Evolutionary conservation across 1,140 invertebrate genomes (phyloP).

Genomic region (Drosophila punjabiensis): DNA sequence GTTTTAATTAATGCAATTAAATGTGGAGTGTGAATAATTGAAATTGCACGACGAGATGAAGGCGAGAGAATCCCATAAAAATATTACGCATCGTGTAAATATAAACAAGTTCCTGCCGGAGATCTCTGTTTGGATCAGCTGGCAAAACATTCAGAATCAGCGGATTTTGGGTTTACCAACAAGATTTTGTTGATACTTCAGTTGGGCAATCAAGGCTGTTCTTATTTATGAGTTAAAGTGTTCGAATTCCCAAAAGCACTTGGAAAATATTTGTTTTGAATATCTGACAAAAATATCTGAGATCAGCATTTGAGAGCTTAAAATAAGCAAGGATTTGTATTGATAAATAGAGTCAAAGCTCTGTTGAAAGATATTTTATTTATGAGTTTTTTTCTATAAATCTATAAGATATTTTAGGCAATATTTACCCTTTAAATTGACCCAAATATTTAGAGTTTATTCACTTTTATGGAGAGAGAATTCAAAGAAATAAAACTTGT

Average conservation of each 20-base stretch:
- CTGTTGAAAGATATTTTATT: neutral
- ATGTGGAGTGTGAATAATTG: slow-evolving; percentile 52
- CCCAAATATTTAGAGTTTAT: too few relatives aligned
- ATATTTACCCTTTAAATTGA: neutral
- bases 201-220: slow-evolving; percentile 13
- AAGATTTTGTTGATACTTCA: neutral
- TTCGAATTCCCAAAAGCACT: slow-evolving; percentile 1
- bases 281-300: neutral
- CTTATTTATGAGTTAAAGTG: neutral
- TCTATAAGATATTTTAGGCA: neutral
- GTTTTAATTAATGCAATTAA: slow-evolving; percentile 64
- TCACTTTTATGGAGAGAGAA: neutral
- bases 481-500: slow-evolving; percentile 20
- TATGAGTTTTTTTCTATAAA: neutral
- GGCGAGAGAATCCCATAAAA: slow-evolving; percentile 37
- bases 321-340: neutral
- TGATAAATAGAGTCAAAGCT: neutral
- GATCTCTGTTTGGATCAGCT: slow-evolving; percentile 18
- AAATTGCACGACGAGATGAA: slow-evolving; percentile 36
- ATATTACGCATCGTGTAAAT: slow-evolving; percentile 28
- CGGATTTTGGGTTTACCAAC: slow-evolving; percentile 1
- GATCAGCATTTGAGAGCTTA: neutral
- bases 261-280: neutral
- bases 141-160: slow-evolving; percentile 16
- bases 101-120: slow-evolving; percentile 17